Base-by-base conservation (phyloP, 2,888 invertebrate genomes). In the Labia minor region DNA sequence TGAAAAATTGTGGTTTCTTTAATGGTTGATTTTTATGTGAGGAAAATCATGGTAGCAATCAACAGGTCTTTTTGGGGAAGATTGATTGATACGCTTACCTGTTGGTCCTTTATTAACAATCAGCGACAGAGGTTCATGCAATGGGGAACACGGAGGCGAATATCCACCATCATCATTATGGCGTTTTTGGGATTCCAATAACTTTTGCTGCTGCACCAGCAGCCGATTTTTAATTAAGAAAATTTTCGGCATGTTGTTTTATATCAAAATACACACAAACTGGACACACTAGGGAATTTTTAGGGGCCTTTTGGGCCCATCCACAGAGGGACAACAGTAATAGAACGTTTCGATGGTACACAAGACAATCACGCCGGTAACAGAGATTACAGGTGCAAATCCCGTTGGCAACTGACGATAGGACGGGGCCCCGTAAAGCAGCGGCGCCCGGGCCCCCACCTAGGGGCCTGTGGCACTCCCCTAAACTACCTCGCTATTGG, bases 181-280 rank as follows among this genome's bases (percentile, higher is more conserved):
- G 63, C 88, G 83, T 79, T 91, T 90, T 79, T 91, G 91, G 71
- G 88, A 86, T 78, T 92, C 92, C 79, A 88, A 81, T 77, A 93
- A 80, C 74, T 88, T 84, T 76, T 89, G 84, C 80, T 93, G 93
- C 84, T 93, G 92, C 86, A 92, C 90, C 74, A 90, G 90, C 82
- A 93, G 84, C 77, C 92, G 86, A 79, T 92, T 90, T 81, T 92
- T 93, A 75, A 93, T 91, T 74, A 92, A 81, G 81, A 92, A 93
- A 80, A 93, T 93, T 84, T 93, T 93, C 84, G 93, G 93, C 93
- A 93, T 93, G 74, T 75, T 80, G 74, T 68, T 62, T 26, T 62
- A 37, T 26, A 37, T 11, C 20, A 37, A 19, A 61, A 61, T 49
- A 65, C 62, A 21, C 20, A 49, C 37, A 66, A 49, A 64, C 37